These are phyloP conservation scores for Bombus picipes DNA, from an alignment of 1,140 invertebrate species.

Conservation along the genomic window DNA sequence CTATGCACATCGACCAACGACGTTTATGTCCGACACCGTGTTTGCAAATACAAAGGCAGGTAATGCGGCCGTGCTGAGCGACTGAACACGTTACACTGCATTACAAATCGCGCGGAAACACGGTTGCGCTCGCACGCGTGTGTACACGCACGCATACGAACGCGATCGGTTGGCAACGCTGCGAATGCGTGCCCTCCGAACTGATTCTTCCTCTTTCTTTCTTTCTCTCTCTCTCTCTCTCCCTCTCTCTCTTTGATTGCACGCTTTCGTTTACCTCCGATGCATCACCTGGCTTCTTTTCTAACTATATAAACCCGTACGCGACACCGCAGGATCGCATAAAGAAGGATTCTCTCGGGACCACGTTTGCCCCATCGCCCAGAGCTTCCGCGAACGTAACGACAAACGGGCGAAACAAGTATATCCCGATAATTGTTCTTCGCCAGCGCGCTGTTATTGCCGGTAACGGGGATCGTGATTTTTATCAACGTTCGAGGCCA, in stretches of 20 bases:
- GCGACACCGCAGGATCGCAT: neutral
- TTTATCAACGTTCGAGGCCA: neutral
- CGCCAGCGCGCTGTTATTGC: neutral
- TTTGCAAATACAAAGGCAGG: constrained; percentile 71
- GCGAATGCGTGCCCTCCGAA: constrained; percentile 36
- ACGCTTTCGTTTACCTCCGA: neutral
- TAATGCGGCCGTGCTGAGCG: constrained; percentile 65
- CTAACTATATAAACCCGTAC: neutral
- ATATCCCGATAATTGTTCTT: constrained; percentile 9
- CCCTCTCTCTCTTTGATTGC: neutral
- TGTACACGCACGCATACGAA: constrained; percentile 27
- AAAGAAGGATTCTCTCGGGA: neutral
- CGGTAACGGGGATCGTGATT: constrained; percentile 21
- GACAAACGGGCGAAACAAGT: neutral
- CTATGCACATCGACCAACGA: neutral
- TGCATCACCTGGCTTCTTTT: constrained; percentile 17
- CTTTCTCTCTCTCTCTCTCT: neutral
- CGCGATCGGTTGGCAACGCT: neutral
- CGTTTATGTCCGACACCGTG: constrained; percentile 65
- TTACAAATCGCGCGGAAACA: constrained; percentile 73
- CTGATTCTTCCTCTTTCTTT: neutral
- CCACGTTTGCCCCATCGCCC: neutral
- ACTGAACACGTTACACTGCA: constrained; percentile 69
- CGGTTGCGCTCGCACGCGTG: constrained; percentile 42
- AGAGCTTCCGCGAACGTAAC: neutral